These are phyloP conservation scores for Pteromalus puparum DNA, from an alignment of 1,140 invertebrate genomes.

Conservation along the genomic window DNA sequence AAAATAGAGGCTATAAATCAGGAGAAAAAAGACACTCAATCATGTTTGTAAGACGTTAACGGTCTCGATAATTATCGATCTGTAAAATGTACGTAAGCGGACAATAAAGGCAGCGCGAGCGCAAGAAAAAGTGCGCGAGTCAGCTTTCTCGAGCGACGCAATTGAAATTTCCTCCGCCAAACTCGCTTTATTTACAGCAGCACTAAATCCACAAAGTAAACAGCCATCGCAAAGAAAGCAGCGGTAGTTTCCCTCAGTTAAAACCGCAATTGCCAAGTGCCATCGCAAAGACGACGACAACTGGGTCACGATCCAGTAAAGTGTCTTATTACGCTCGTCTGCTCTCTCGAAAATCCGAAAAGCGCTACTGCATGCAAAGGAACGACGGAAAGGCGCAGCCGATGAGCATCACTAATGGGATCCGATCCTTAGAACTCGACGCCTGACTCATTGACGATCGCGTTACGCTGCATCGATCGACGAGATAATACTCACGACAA, in stretches of 20 bases:
- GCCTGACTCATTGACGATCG: constrained; percentile 22
- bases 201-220: constrained; percentile 1
- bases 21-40: neutral
- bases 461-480: constrained; percentile 14
- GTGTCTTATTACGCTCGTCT: constrained; percentile 21
- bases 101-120: neutral
- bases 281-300: neutral
- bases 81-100: neutral
- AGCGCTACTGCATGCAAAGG: neutral
- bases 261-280: neutral
- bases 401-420: constrained; percentile 26
- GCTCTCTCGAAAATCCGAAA: constrained; percentile 19
- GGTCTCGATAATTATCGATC: neutral
- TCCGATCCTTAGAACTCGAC: constrained; percentile 9
- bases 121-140: neutral
- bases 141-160: neutral
- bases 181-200: neutral
- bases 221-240: neutral
- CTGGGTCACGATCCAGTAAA: constrained; percentile 26
- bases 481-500: neutral
- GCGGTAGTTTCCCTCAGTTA: neutral
- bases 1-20: neutral
- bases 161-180: neutral
- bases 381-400: neutral
- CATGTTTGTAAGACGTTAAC: neutral